Evolutionary conservation across 2,888 invertebrate genomes (phyloP), one percentile per base, ranked within the genome.

Genomic region (Epiblema foenella): DNA sequence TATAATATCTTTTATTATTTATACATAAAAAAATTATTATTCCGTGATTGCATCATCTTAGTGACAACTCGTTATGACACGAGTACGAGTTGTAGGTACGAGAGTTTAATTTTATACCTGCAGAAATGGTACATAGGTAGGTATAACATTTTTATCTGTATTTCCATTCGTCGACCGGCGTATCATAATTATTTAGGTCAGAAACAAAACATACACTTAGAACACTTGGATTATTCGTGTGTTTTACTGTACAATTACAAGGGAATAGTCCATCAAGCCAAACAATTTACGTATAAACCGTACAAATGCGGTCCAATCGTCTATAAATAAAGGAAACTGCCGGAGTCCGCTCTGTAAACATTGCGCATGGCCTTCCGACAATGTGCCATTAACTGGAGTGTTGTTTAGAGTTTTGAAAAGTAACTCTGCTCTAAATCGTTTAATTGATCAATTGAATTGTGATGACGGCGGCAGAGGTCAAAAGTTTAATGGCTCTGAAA

Each of bases 271-370:
- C 15, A 64, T 64, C 52, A 33, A 52, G 42, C 15, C 46, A 67
- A 56, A 58, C 58, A 62, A 46, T 54, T 24, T 52, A 29, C 29
- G 11, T 46, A 20, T 54, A 63, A 62, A 69, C 62, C 57, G 24
- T 46, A 46, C 33, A 33, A 54, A 54, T 37, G 68, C 64, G 60
- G 20, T 54, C 52, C 42, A 68, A 60, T 68, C 49, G 62, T 56
- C 69, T 51, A 70, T 70, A 60, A 65, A 70, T 70, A 70, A 60
- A 59, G 12, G 57, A n/a, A 15, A 58, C 46, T 52, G 46, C 57
- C 20, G 33, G 54, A 46, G 58, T 49, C 20, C 24, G 33, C 58
- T 67, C 20, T 11, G 56, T 56, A 56, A 49, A 69, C 63, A 65
- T n/a, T 60, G 56, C 46, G 42, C 46, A 7, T 51, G 65, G 52